A percentile compares a stretch with the other conserved stretches of the same genome.
These are phyloP conservation scores for Hyperoplus immaculatus DNA, from an alignment of 2,797 vertebrate genomes.

Conservation along the genomic window DNA sequence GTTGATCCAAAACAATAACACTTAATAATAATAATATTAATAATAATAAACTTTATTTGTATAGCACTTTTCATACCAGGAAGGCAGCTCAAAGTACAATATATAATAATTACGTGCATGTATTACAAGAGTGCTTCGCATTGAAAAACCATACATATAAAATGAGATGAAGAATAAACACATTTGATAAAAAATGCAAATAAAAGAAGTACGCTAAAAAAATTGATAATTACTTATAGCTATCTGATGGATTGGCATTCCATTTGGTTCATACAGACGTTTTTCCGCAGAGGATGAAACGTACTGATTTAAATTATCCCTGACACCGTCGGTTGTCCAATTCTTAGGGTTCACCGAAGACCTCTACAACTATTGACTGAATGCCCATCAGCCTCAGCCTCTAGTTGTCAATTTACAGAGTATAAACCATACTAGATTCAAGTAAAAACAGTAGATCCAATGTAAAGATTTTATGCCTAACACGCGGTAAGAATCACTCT, in stretches of 20 bases:
- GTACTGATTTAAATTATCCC: neutral
- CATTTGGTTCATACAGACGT: neutral
- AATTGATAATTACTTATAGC: neutral
- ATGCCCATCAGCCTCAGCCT: neutral
- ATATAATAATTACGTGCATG: no score
- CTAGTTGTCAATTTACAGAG: neutral
- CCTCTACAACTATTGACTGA: neutral
- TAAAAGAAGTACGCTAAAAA: no score
- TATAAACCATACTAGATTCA: neutral
- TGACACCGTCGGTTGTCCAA: neutral
- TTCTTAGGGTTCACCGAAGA: neutral
- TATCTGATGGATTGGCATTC: neutral
- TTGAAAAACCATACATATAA: no score
- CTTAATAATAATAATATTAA: no score
- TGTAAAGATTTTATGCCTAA: neutral
- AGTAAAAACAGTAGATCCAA: neutral
- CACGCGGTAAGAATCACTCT: neutral
- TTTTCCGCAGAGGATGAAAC: neutral
- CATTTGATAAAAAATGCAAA: no score
- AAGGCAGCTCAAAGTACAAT: no score
- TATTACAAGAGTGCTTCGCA: no score
- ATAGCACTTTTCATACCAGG: no score
- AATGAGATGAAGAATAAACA: no score
- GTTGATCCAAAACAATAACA: neutral
- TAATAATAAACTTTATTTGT: no score